Base-by-base conservation (phyloP, 2,888 invertebrate genomes). In the Erebia palarica region DNA sequence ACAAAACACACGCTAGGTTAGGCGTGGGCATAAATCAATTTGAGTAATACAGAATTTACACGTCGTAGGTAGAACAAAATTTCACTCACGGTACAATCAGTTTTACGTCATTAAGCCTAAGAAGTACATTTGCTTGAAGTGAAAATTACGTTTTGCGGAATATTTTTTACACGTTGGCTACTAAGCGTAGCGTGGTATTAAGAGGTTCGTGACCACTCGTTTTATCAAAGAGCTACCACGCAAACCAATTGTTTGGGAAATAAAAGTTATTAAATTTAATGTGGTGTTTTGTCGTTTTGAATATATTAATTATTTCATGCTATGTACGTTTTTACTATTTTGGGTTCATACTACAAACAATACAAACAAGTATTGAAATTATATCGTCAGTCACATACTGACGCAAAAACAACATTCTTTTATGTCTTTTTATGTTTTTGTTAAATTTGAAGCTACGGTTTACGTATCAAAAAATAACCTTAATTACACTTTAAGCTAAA, bases 231-330 rank as follows among this genome's bases (percentile, higher is more conserved):
- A 66, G 71, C 42, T 27, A 64, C 67, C 73, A 73, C 74, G 71
- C 74, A 66, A 75, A 69, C 73, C 63, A 69, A 71, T 74, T 70
- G 71, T 66, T 71, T 66, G 61, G 53, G 66, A 66, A 69, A 66
- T 63, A 64, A 65, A 66, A 44, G 18, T 73, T 71, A 66, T 71
- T 66, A 69, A 71, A 69, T 71, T 63, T 63, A 57, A 64, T 59
- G 65, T 21, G n/a, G n/a, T 65, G 61, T 71, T 71, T 61, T 68
- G 61, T 72, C 60, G 67, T 49, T 67, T 47, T 60, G 49, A 67
- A 59, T 27, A 36, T 36, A 36, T 36, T 36, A 51, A 67, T 51
- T 36, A 67, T 60, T 67, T 27, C 13, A n/a, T 47, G 51, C 16
- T 51, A 16, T 51, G 18, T 47, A 16, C 18, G 47, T 47, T 13